These are phyloP conservation scores for Crocallis elinguaria DNA, from an alignment of 2,888 invertebrate species.

Conservation along the genomic window DNA sequence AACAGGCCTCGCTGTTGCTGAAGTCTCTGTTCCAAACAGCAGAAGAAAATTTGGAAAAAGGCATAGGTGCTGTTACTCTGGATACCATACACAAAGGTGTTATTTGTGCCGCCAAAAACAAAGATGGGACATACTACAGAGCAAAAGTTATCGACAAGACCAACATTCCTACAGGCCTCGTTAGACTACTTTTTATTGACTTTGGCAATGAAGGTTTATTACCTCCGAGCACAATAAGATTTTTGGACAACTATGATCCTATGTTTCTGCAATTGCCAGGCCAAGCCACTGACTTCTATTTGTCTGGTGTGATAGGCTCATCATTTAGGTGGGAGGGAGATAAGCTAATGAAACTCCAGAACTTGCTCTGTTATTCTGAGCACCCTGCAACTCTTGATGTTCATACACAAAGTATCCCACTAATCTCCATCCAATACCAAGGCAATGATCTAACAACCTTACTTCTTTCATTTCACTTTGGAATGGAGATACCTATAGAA, in stretches of 20 bases:
- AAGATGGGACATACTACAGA: conserved; percentile 87
- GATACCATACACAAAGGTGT: conserved; percentile 80
- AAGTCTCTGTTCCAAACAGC: conserved; percentile 79
- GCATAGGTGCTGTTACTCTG: conserved; percentile 74
- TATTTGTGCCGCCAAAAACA: conserved; percentile 88
- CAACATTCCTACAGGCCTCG: conserved; percentile 76
- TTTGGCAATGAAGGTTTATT: conserved; percentile 87
- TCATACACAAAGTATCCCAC: conserved; percentile 66
- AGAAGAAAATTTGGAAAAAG: conserved; percentile 71
- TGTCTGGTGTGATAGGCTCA: conserved; percentile 83
- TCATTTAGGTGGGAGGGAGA: conserved; percentile 83
- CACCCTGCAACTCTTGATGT: conserved; percentile 66
- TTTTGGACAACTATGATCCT: conserved; percentile 81
- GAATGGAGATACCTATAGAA: conserved; percentile 70
- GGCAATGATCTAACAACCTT: conserved; percentile 78
- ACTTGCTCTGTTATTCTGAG: conserved; percentile 72
- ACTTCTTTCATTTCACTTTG: conserved; percentile 72
- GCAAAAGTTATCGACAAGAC: conserved; percentile 83
- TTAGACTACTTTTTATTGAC: conserved; percentile 88
- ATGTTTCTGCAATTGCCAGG: conserved; percentile 79
- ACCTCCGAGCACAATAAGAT: conserved; percentile 84
- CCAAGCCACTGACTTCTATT: conserved; percentile 85
- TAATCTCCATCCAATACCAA: conserved; percentile 78
- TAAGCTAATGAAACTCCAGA: conserved; percentile 68
- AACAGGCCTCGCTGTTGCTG: conserved; percentile 81